Percentiles rank a stretch among this genome's conserved stretches.
Conservation (phyloP, 1,140 invertebrate genomes). For the Sarcophaga bullata region DNA sequence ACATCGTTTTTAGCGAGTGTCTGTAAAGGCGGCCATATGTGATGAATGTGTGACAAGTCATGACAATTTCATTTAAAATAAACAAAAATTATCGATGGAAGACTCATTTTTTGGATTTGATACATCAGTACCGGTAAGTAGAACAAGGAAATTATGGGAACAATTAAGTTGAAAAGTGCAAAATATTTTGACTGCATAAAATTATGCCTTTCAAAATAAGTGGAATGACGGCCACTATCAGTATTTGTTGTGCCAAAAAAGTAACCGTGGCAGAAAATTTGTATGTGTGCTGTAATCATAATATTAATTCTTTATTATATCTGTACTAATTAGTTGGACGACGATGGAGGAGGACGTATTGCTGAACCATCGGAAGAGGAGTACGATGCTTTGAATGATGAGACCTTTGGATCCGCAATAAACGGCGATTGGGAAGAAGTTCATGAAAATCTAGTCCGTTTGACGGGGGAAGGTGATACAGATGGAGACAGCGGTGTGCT, state of each 20-base stretch:
- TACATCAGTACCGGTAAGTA: constrained; percentile 77
- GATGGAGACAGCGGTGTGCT: neutral
- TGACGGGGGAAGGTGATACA: constrained; percentile 47
- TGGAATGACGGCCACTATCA: neutral
- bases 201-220: neutral
- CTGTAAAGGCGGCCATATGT: constrained; percentile 54
- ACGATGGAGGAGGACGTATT: constrained; percentile 71
- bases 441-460: constrained; percentile 63
- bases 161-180: neutral
- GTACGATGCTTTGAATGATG: constrained; percentile 90
- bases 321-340: constrained; percentile 49
- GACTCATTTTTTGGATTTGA: constrained; percentile 85
- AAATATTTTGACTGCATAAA: neutral
- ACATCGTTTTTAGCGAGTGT: constrained; percentile 37
- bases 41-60: constrained; percentile 68
- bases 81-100: constrained; percentile 79
- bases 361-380: constrained; percentile 80
- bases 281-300: constrained; percentile 8
- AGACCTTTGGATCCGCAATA: constrained; percentile 83
- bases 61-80: constrained; percentile 73
- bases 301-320: neutral
- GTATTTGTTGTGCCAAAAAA: neutral
- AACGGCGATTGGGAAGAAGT: constrained; percentile 77
- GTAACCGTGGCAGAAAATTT: constrained; percentile 30
- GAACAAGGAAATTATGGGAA: neutral